phyloP scores from a whole-genome alignment of 2,888 invertebrate species.

The Melinaea menophilus region DNA sequence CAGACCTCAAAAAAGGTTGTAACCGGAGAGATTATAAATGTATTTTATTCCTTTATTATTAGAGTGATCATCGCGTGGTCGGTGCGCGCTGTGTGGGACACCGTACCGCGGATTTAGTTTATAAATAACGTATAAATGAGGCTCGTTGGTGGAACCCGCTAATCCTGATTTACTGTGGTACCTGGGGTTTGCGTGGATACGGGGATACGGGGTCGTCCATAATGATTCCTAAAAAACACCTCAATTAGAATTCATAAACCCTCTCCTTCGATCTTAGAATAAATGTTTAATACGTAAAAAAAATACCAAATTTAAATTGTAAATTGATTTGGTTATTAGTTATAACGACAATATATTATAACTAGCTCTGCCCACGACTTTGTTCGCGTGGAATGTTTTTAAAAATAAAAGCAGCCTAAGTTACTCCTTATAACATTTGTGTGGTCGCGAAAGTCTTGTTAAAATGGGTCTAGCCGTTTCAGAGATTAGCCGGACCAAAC shows the following conservation, averaged over 20 bases:
- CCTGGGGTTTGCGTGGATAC: slow-evolving; percentile 44
- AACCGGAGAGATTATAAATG: not conserved
- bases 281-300: not conserved
- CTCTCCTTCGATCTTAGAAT: slow-evolving; percentile 11
- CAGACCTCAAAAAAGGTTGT: not conserved
- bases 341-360: no score
- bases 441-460: no score
- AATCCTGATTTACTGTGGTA: slow-evolving; percentile 71
- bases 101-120: slow-evolving; percentile 36
- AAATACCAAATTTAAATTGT: not conserved
- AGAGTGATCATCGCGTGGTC: not conserved
- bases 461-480: no score
- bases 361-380: no score
- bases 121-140: slow-evolving; percentile 73
- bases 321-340: not conserved
- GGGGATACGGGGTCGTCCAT: slow-evolving; percentile 40
- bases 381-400: no score
- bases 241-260: slow-evolving; percentile 14
- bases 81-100: slow-evolving; percentile 3
- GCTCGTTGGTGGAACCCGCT: slow-evolving; percentile 53
- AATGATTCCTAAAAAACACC: slow-evolving; percentile 34
- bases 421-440: no score
- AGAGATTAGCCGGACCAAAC: no score
- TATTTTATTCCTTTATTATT: not conserved
- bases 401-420: no score